Conservation (phyloP, 2,113 vertebrate genomes). For the Sturnus vulgaris region DNA sequence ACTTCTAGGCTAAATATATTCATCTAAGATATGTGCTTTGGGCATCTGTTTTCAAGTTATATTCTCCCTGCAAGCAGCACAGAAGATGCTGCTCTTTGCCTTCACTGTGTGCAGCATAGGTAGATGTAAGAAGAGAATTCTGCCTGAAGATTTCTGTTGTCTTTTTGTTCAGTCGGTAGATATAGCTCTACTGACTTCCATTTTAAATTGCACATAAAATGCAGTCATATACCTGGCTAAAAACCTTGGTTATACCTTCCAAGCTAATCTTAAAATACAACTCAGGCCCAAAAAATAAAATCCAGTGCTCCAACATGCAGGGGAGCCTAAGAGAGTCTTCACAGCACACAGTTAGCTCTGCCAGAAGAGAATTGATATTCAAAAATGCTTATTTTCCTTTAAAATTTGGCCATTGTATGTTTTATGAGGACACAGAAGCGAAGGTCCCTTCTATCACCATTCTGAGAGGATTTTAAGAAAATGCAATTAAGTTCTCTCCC, state of each 20-base stretch:
- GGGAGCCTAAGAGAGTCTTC: not conserved
- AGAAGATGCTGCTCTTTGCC: conserved; percentile 2
- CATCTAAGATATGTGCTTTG: not conserved
- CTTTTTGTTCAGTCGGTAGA: not conserved
- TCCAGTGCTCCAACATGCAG: not conserved
- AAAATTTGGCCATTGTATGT: not conserved
- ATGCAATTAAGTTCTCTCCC: not conserved
- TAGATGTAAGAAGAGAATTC: conserved; percentile 6
- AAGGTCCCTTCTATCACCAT: not conserved
- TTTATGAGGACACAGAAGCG: not conserved
- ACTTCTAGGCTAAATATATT: conserved; percentile 41
- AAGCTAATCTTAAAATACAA: not conserved
- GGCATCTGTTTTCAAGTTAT: conserved; percentile 36
- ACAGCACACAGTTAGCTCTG: not conserved
- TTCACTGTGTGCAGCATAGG: not conserved
- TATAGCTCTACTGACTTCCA: not conserved
- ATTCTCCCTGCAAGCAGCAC: not conserved
- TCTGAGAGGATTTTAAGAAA: not conserved
- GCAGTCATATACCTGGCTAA: not conserved
- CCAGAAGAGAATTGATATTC: not conserved
- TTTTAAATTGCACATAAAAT: not conserved
- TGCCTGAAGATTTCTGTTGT: conserved; percentile 35
- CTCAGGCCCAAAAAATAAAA: not conserved
- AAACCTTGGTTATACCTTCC: not conserved
- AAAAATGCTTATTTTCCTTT: not conserved